Conservation (phyloP, 2,113 vertebrate genomes). For the Smithornis capensis region DNA sequence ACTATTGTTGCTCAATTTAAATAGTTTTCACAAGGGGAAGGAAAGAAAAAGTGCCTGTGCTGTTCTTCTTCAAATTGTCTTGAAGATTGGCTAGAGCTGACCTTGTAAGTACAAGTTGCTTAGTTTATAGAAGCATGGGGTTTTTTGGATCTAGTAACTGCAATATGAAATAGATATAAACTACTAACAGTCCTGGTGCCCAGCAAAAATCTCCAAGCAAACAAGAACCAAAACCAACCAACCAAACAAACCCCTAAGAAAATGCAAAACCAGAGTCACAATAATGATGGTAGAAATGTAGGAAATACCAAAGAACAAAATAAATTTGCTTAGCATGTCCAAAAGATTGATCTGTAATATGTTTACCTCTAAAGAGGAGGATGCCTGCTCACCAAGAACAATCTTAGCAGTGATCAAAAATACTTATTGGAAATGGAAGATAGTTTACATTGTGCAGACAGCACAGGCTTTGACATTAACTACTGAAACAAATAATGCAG, state of each 20-base stretch:
- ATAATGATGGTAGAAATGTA: background rate
- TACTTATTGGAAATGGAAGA: background rate
- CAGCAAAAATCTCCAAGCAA: no score
- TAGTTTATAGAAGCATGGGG: background rate
- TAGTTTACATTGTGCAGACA: background rate
- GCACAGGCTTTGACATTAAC: background rate
- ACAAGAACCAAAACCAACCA: no score
- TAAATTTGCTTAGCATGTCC: background rate
- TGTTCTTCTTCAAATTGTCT: background rate
- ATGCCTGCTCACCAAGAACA: background rate
- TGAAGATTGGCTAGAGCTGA: background rate
- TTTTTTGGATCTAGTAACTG: background rate
- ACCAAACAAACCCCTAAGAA: background rate
- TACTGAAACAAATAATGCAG: background rate
- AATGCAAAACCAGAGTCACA: background rate
- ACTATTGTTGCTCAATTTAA: background rate
- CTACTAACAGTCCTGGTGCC: background rate
- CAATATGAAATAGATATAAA: background rate
- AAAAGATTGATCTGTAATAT: background rate
- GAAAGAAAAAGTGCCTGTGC: background rate
- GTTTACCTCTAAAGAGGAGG: background rate
- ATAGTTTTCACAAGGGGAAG: background rate
- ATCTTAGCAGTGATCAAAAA: background rate
- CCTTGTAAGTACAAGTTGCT: background rate
- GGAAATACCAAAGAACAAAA: background rate